Conservation (phyloP, 1,140 invertebrate genomes). For the Ostrea edulis region DNA sequence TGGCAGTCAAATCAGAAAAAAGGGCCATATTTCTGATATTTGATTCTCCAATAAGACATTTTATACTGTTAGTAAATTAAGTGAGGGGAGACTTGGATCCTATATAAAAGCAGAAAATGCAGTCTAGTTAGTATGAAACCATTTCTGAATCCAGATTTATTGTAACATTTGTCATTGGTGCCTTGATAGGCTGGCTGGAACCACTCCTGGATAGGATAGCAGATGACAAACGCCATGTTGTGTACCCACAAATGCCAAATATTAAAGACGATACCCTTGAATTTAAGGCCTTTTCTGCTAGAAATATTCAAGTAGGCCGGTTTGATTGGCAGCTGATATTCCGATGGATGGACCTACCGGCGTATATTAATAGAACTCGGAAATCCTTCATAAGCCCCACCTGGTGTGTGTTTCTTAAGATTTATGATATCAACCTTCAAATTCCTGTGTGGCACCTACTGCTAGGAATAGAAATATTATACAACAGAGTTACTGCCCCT, state of each 20-base stretch:
- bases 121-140: no score
- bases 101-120: no score
- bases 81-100: no score
- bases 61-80: no score
- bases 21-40: no score
- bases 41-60: no score
- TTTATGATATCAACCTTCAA: neutral
- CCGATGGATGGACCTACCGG: slow-evolving; percentile 92
- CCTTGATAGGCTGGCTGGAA: slow-evolving; percentile 91
- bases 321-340: slow-evolving; percentile 97
- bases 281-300: slow-evolving; percentile 48
- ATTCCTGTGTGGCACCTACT: neutral
- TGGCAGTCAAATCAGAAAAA: no score
- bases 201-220: slow-evolving; percentile 87
- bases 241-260: slow-evolving; percentile 94
- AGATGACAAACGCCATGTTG: slow-evolving; percentile 89
- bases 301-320: slow-evolving; percentile 85
- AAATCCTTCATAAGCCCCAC: slow-evolving; percentile 45
- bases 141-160: no score
- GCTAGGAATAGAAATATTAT: neutral
- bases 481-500: neutral
- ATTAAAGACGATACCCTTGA: slow-evolving; percentile 94
- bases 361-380: slow-evolving; percentile 79
- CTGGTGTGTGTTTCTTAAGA: slow-evolving; percentile 41
- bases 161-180: neutral